These are phyloP conservation scores for Argyra leucocephala DNA, from an alignment of 2,888 invertebrate species.

Conservation along the genomic window DNA sequence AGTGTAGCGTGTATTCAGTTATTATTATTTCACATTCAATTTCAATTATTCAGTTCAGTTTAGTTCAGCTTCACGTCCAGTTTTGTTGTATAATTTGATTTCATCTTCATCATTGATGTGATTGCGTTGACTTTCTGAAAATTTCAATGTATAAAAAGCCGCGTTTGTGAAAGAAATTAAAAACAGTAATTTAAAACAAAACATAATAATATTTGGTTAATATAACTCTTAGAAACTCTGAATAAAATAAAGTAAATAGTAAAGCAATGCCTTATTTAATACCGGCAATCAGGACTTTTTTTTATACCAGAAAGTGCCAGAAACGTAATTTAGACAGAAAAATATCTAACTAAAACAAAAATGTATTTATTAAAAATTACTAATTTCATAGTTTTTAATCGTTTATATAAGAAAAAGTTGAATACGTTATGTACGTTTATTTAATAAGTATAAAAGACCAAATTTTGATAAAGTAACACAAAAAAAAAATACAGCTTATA, in stretches of 20 bases:
- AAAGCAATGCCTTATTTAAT: not conserved
- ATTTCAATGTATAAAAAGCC: no score
- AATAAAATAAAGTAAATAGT: not conserved
- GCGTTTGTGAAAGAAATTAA: no score
- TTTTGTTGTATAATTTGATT: no score
- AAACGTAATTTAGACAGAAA: not conserved
- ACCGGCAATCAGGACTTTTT: not conserved
- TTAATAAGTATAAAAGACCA: conserved; percentile 3
- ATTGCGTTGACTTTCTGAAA: no score
- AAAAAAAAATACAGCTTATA: not conserved
- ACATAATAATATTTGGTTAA: no score
- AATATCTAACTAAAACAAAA: not conserved
- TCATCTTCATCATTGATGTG: no score
- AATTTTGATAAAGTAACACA: not conserved
- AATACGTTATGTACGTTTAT: not conserved
- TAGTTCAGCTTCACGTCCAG: no score
- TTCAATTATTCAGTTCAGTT: no score
- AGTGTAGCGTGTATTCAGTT: no score
- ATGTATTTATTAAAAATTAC: not conserved
- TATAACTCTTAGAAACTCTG: not conserved
- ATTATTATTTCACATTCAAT: no score
- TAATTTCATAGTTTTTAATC: not conserved
- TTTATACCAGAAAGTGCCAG: no score
- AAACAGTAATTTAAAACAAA: no score
- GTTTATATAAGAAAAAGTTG: conserved; percentile 2